These are phyloP conservation scores for Ispidina picta DNA, from an alignment of 2,797 vertebrate species.

Conservation along the genomic window DNA sequence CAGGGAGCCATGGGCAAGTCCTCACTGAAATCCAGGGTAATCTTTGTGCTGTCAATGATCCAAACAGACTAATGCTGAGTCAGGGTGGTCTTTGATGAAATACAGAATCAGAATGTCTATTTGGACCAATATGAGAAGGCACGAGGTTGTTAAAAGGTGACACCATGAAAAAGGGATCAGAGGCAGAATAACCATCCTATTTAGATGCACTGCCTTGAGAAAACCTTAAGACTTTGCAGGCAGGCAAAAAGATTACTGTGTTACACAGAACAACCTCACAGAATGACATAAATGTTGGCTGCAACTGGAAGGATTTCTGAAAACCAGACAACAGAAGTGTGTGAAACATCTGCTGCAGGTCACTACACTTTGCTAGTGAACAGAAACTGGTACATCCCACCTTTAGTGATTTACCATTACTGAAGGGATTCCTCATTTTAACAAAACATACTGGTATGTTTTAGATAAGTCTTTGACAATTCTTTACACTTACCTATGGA, in stretches of 20 bases:
- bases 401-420: slow-evolving; percentile 42
- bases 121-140: background rate
- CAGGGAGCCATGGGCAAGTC: background rate
- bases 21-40: background rate
- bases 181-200: background rate
- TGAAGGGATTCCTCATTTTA: slow-evolving; percentile 27
- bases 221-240: background rate
- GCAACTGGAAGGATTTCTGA: background rate
- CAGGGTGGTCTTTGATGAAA: background rate
- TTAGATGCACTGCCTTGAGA: background rate
- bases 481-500: slow-evolving; percentile 33
- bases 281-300: background rate
- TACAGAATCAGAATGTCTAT: background rate
- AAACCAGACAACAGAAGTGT: background rate
- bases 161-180: background rate
- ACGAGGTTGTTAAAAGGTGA: background rate
- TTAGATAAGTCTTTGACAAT: slow-evolving; percentile 40
- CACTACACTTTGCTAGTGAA: background rate
- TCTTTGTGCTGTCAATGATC: background rate
- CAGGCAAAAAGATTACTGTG: background rate
- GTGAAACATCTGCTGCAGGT: background rate
- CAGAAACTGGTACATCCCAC: background rate
- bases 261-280: background rate
- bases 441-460: slow-evolving; percentile 37
- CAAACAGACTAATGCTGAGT: background rate